Percentiles rank a stretch among this genome's conserved stretches.
Evolutionary conservation across 2,888 invertebrate species (phyloP).

Genomic region (Cantharis nigra): DNA sequence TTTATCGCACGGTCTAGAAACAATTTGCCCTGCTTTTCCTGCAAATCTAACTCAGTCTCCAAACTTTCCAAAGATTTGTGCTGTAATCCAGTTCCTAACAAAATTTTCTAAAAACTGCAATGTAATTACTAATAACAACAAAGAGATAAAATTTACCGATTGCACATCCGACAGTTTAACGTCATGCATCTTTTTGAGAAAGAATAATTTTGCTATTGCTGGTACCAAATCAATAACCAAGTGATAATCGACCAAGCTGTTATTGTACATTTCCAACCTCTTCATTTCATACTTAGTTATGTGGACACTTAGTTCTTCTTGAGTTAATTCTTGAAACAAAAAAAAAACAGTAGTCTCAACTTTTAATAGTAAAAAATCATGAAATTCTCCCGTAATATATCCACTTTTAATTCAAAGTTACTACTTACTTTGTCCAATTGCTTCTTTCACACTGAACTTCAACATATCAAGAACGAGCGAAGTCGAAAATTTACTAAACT

Average conservation of each 20-base stretch:
- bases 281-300: constrained; percentile 85
- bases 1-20: constrained; percentile 82
- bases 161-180: constrained; percentile 81
- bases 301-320: constrained; percentile 68
- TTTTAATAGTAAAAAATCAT: no score
- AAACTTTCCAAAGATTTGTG: constrained; percentile 90
- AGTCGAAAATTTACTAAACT: constrained; percentile 76
- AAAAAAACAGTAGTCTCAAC: not conserved
- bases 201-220: constrained; percentile 76
- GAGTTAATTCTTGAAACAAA: constrained; percentile 61
- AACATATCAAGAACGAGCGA: constrained; percentile 67
- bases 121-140: not conserved
- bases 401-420: not conserved
- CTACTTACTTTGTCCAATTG: constrained; percentile 57
- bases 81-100: constrained; percentile 91
- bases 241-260: constrained; percentile 92
- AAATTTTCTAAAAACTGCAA: constrained; percentile 67
- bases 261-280: constrained; percentile 85
- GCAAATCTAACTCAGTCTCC: constrained; percentile 80
- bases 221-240: constrained; percentile 87
- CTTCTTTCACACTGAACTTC: constrained; percentile 63
- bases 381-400: no score
- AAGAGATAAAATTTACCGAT: constrained; percentile 61
- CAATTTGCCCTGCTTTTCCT: constrained; percentile 83
- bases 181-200: constrained; percentile 69